Conservation (phyloP, 2,888 invertebrate species). For the Xestia ashworthii region DNA sequence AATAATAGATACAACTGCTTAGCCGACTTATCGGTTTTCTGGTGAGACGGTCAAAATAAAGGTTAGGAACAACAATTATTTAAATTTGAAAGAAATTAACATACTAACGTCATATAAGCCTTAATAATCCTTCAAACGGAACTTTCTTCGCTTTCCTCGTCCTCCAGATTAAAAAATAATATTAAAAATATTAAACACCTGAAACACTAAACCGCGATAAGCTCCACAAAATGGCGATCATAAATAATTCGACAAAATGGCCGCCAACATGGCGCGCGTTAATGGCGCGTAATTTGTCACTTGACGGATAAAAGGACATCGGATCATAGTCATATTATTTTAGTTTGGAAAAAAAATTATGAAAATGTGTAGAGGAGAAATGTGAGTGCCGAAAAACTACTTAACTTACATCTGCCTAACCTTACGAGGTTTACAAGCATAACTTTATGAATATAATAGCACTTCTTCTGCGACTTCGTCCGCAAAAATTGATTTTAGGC, state of each 20-base stretch:
- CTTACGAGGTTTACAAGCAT: neutral
- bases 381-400: neutral
- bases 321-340: constrained; percentile 40
- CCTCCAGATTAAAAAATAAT: constrained; percentile 1
- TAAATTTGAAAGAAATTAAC: neutral
- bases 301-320: constrained; percentile 47
- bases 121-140: neutral
- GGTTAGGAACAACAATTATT: neutral
- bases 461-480: no score
- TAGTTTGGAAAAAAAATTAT: constrained; percentile 7
- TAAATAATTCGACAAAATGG: constrained; percentile 69
- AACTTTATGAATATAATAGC: neutral
- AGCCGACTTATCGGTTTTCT: neutral
- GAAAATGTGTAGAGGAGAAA: neutral
- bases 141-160: no score
- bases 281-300: constrained; percentile 66
- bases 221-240: constrained; percentile 64
- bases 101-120: neutral
- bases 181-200: constrained; percentile 44
- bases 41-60: neutral
- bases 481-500: no score
- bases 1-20: neutral
- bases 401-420: neutral
- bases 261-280: constrained; percentile 58
- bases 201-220: constrained; percentile 58